Conservation (phyloP, 1,140 invertebrate species). For the Dryas iulia region DNA sequence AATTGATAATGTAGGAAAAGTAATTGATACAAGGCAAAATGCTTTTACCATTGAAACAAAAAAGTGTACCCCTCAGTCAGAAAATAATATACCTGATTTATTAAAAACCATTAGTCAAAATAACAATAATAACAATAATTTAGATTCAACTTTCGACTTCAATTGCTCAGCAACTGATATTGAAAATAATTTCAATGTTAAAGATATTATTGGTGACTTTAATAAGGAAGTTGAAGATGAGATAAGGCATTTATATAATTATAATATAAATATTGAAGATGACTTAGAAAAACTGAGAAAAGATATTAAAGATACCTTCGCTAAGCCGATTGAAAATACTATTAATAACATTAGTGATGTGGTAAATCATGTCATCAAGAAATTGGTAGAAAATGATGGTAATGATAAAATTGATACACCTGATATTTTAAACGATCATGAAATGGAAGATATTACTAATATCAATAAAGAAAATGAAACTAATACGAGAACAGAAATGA, state of each 20-base stretch:
- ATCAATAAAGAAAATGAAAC: constrained; percentile 65
- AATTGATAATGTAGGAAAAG: not conserved
- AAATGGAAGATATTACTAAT: constrained; percentile 45
- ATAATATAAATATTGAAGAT: constrained; percentile 74
- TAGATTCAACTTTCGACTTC: constrained; percentile 45
- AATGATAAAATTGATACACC: constrained; percentile 37
- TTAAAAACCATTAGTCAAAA: constrained; percentile 59
- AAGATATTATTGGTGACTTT: constrained; percentile 80
- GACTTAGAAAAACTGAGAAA: constrained; percentile 74
- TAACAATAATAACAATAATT: constrained; percentile 59
- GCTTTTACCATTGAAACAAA: not conserved
- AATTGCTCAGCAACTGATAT: constrained; percentile 63
- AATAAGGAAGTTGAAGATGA: constrained; percentile 81
- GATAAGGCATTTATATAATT: constrained; percentile 72
- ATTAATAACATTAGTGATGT: constrained; percentile 79
- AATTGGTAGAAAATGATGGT: constrained; percentile 60
- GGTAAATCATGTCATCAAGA: constrained; percentile 76
- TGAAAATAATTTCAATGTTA: constrained; percentile 72
- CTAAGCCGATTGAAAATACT: constrained; percentile 73
- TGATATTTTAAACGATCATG: constrained; percentile 26
- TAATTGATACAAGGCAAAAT: not conserved
- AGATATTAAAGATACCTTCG: constrained; percentile 76
- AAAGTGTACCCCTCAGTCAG: constrained; percentile 8
- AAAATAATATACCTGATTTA: constrained; percentile 66
- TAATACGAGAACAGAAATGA: constrained; percentile 66